Conservation (phyloP, 2,797 vertebrate genomes). For the Enteromius viviparus region DNA sequence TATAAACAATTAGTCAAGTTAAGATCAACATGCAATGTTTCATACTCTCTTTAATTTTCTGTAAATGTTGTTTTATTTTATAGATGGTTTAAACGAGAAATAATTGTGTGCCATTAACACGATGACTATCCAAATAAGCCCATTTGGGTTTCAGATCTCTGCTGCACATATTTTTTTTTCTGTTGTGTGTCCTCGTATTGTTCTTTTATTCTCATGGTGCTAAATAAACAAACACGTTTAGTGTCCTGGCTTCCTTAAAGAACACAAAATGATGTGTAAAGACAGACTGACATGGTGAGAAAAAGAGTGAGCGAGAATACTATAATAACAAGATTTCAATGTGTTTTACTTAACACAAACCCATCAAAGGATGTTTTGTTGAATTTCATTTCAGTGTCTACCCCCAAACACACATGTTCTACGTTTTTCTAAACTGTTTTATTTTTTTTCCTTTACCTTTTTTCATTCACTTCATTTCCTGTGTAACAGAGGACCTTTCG, state of each 20-base stretch:
- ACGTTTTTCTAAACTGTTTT: slow-evolving; percentile 9
- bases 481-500: slow-evolving; percentile 39
- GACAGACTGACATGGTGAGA: neutral
- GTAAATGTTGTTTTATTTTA: neutral
- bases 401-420: neutral
- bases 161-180: neutral
- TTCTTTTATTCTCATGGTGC: neutral
- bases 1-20: slow-evolving; percentile 1
- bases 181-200: neutral
- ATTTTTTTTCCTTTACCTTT: slow-evolving; percentile 40
- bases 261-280: neutral
- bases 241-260: neutral
- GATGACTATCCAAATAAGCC: neutral
- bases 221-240: neutral
- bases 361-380: neutral
- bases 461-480: slow-evolving; percentile 49
- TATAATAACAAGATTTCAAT: neutral
- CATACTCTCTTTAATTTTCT: neutral
- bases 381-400: neutral
- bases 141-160: slow-evolving; percentile 13
- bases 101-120: slow-evolving; percentile 10
- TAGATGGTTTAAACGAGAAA: neutral
- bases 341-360: neutral
- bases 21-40: neutral
- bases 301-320: neutral